Evolutionary conservation across 2,797 vertebrate genomes (phyloP).

Genomic region (Anabacerthia variegaticeps): DNA sequence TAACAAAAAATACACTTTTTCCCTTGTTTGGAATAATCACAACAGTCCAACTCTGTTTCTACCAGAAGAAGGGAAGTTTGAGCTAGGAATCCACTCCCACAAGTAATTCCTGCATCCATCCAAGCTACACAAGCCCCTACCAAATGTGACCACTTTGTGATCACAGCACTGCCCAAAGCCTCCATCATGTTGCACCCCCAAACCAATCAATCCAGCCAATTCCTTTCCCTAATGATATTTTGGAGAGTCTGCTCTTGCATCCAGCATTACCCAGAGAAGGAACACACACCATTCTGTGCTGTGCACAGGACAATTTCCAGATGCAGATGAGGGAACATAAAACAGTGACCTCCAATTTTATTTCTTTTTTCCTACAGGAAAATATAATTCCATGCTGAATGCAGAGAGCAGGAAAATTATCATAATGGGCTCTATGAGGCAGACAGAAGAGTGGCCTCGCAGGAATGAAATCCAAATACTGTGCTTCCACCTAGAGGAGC

Average conservation of each 20-base stretch:
- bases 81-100: not conserved
- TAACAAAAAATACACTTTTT: not conserved
- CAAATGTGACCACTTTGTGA: not conserved
- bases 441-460: not conserved
- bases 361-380: not conserved
- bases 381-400: not conserved
- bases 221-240: not conserved
- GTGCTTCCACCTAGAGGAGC: conserved; percentile 68
- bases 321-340: not conserved
- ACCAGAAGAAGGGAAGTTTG: not conserved
- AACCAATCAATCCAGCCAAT: not conserved
- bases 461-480: not conserved
- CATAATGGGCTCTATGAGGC: accelerated
- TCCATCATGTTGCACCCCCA: not conserved
- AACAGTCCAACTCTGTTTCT: not conserved
- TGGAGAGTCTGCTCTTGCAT: not conserved
- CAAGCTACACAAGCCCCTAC: not conserved
- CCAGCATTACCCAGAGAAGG: not conserved
- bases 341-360: not conserved
- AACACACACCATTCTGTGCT: accelerated
- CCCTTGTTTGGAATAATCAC: not conserved
- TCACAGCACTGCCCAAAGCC: not conserved
- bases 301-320: not conserved
- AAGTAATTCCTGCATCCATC: not conserved
- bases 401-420: not conserved